Evolutionary conservation across 2,797 vertebrate species (phyloP), one percentile per base, ranked within the genome.

Genomic region (Chaetodon trifasciatus): DNA sequence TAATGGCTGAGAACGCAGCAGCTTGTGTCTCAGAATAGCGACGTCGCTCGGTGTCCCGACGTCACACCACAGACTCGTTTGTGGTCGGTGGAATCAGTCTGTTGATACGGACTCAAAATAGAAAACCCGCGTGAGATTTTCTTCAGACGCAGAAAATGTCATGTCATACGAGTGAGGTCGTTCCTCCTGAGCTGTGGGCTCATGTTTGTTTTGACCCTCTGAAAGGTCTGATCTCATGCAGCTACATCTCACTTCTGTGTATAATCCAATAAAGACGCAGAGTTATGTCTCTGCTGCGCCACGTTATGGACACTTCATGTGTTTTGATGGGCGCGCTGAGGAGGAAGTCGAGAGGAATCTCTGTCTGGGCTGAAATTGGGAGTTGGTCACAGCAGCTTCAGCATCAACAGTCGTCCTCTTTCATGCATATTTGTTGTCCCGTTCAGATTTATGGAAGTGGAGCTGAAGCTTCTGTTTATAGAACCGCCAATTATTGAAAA

Each of bases 401-500:
- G 28, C 23, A n/a, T 72, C 62, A 46, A 19, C 44, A 42, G 15
- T 67, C 5, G 3, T 23, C 68, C 42, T 44, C 49, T 19, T 60
- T 40, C 35, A 50, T 56, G 8, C 57, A 47, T 49, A 70, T 67
- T 69, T 13, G 6, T 44, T 35, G 24, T 65, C 67, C 53, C 16
- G 0, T 35, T 2, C 53, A 65, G 71, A 82, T 83, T 80, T 69
- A 72, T 74, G 60, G 47, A 80, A 56, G 78, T 53, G 0, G 24
- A 65, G 37, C 65, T 64, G 66, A 66, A 23, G 60, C 47, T 64
- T 88, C 66, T 50, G 58, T 81, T 76, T 78, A 56, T 69, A 70
- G 79, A 79, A 66, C 49, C 19, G 15, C 15, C 32, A 70, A 47
- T 78, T 77, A 81, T 81, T 66, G 46, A 73, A 74, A 89, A 86